Evolutionary conservation across 2,888 invertebrate species (phyloP).

Genomic region (Stegana nigrithorax): DNA sequence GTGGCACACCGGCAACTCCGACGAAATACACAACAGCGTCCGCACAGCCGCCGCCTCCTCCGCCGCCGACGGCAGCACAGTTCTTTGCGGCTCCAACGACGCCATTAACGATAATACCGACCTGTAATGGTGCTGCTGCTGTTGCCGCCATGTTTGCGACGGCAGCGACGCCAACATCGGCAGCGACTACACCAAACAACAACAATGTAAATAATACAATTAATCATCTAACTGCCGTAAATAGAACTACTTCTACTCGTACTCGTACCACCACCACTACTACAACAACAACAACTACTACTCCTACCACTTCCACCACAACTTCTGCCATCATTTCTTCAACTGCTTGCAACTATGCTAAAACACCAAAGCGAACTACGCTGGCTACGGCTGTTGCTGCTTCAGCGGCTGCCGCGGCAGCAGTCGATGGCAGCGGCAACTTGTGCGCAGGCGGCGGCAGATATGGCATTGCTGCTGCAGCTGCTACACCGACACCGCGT

Average conservation of each 20-base stretch:
- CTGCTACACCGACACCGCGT: background rate
- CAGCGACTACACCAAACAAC: conserved; percentile 61
- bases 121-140: conserved; percentile 54
- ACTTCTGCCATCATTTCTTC: no score
- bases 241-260: conserved; percentile 63
- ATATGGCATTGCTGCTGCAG: no score
- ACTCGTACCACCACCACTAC: conserved; percentile 32
- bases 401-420: conserved; percentile 22
- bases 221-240: conserved; percentile 68
- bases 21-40: conserved; percentile 49
- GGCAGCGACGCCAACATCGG: conserved; percentile 54
- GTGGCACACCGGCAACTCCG: conserved; percentile 50
- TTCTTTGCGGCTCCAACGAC: conserved; percentile 58
- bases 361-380: background rate
- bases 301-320: conserved; percentile 54
- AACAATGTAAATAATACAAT: conserved; percentile 68
- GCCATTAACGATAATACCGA: conserved; percentile 62
- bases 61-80: conserved; percentile 39
- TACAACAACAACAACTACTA: conserved; percentile 34
- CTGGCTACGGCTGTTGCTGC: conserved; percentile 45
- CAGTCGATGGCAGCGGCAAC: background rate
- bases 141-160: conserved; percentile 59
- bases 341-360: conserved; percentile 55
- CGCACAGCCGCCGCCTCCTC: conserved; percentile 34
- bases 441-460: background rate